phyloP scores from a whole-genome alignment of 2,113 vertebrate genomes.

The Pachypanchax playfairii region DNA sequence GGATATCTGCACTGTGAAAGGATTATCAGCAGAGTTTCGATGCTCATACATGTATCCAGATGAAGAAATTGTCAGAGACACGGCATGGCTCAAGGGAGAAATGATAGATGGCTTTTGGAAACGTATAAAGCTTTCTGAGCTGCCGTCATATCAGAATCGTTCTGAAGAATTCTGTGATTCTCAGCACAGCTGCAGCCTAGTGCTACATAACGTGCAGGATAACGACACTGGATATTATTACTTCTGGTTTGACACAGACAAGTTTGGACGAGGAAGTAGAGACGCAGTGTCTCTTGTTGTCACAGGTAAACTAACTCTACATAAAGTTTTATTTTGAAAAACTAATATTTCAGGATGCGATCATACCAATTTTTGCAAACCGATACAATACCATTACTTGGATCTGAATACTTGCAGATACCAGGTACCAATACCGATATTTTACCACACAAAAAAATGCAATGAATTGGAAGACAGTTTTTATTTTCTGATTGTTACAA shows the following conservation, averaged over 20 bases:
- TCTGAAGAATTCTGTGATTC: constrained; percentile 33
- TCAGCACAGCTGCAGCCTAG: constrained; percentile 39
- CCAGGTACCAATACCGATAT: too few relatives aligned
- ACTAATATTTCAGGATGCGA: too few relatives aligned
- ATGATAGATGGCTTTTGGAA: neutral
- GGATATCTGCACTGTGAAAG: constrained; percentile 29
- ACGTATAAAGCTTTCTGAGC: constrained; percentile 7
- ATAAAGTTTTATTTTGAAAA: too few relatives aligned
- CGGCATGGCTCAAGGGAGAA: constrained; percentile 23
- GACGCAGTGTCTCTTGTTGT: constrained; percentile 19
- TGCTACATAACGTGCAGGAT: constrained; percentile 28
- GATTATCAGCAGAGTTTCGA: constrained; percentile 41
- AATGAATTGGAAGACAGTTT: too few relatives aligned
- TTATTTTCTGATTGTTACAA: too few relatives aligned
- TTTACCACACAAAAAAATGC: too few relatives aligned
- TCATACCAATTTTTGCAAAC: too few relatives aligned
- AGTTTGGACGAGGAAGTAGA: neutral
- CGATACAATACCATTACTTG: too few relatives aligned
- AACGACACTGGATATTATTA: constrained; percentile 48
- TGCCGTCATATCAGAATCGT: constrained; percentile 14
- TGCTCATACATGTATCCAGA: constrained; percentile 40
- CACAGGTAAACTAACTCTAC: constrained; percentile 32
- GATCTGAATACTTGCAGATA: too few relatives aligned
- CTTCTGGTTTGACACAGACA: constrained; percentile 33
- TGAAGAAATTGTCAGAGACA: neutral